phyloP scores from a whole-genome alignment of 1,140 invertebrate species.

The Drosophila seguyi region DNA sequence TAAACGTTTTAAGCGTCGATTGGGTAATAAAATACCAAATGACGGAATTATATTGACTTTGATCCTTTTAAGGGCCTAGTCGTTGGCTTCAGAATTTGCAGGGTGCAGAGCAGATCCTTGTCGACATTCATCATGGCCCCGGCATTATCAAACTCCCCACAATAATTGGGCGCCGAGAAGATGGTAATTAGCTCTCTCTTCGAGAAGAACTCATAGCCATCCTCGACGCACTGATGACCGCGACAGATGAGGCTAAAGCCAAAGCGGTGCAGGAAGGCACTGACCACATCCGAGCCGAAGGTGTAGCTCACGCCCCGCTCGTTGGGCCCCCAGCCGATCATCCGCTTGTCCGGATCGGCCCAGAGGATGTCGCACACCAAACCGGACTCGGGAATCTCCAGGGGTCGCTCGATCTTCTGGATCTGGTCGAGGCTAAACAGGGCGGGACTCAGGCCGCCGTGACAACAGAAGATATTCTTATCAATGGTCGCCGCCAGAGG shows the following conservation, averaged over 20 bases:
- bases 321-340: conserved; percentile 95
- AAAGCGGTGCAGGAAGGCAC: conserved; percentile 96
- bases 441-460: conserved; percentile 95
- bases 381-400: conserved; percentile 95
- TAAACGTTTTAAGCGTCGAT: not conserved
- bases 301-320: conserved; percentile 98
- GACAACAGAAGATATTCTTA: conserved; percentile 98
- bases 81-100: conserved; percentile 83
- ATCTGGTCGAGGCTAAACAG: conserved; percentile 96
- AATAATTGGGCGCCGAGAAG: conserved; percentile 95
- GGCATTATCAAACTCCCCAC: conserved; percentile 99
- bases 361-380: conserved; percentile 97
- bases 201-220: conserved; percentile 99
- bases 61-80: too few species aligned
- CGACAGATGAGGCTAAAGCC: conserved; percentile 97
- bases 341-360: conserved; percentile 97
- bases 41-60: not conserved
- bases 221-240: conserved; percentile 98
- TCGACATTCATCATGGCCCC: conserved; percentile 99
- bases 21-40: not conserved
- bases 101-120: conserved; percentile 99
- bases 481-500: conserved; percentile 97
- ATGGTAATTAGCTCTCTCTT: conserved; percentile 98
- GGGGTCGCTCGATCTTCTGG: conserved; percentile 94
- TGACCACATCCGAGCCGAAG: conserved; percentile 95